Evolutionary conservation across 1,140 invertebrate species (phyloP).

Genomic region (Drosophila varians): DNA sequence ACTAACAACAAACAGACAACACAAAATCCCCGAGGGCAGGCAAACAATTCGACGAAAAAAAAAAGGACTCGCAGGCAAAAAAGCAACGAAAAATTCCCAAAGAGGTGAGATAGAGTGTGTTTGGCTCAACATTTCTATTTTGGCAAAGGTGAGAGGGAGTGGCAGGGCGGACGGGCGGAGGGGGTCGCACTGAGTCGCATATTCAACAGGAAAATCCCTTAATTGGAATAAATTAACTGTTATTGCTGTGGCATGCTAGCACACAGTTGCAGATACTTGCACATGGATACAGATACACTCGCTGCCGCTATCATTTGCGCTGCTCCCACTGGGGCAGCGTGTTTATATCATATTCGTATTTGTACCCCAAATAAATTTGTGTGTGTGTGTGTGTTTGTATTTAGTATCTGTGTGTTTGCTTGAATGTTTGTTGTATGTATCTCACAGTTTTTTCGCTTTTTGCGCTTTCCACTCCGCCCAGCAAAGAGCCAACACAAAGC

Average conservation of each 20-base stretch:
- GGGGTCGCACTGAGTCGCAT: constrained; percentile 53
- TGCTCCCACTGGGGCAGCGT: constrained; percentile 49
- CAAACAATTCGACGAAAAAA: constrained; percentile 46
- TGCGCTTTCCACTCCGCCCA: constrained; percentile 22
- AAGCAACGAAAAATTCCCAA: constrained; percentile 4
- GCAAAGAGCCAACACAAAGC: constrained; percentile 40
- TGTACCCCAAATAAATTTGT: too few relatives aligned
- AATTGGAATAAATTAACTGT: constrained; percentile 83
- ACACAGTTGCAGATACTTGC: constrained; percentile 13
- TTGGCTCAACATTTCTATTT: constrained; percentile 54
- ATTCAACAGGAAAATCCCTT: constrained; percentile 83
- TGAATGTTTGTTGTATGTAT: constrained; percentile 40
- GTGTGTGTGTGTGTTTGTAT: not conserved
- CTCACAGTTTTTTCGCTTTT: constrained; percentile 34
- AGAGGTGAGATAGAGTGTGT: constrained; percentile 26
- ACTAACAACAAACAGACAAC: constrained; percentile 49
- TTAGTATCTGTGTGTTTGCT: constrained; percentile 13
- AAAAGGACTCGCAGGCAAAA: constrained; percentile 5
- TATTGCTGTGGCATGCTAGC: constrained; percentile 71
- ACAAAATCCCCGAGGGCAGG: constrained; percentile 58
- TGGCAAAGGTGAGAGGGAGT: constrained; percentile 38
- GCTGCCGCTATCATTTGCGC: constrained; percentile 31
- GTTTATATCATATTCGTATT: constrained; percentile 24
- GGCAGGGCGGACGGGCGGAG: not conserved
- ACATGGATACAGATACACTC: constrained; percentile 23